phyloP scores from a whole-genome alignment of 2,113 vertebrate genomes.

The Rousettus leschenaultii region DNA sequence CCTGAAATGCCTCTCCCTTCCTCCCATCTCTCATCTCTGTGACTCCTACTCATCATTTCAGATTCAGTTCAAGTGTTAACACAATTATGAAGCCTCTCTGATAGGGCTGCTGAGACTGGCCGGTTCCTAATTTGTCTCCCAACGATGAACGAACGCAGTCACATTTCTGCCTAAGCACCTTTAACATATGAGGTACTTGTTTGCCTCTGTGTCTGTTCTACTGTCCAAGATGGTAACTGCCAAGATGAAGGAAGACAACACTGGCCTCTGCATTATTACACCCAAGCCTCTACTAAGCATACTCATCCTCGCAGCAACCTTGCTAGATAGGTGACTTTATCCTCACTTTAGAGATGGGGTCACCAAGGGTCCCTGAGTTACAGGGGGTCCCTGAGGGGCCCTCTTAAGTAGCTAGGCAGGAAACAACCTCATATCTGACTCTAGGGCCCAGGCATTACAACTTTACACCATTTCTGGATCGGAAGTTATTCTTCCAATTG shows the following conservation, averaged over 20 bases:
- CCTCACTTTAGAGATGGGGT: not conserved
- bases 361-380: not conserved
- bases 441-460: not conserved
- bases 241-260: not conserved
- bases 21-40: not conserved
- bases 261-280: not conserved
- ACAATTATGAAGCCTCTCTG: not conserved
- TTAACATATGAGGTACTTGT: rapidly evolving
- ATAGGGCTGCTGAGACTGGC: not conserved
- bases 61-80: not conserved
- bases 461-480: not conserved
- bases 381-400: not conserved
- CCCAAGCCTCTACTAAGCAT: not conserved
- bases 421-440: not conserved
- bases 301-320: not conserved
- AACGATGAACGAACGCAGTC: not conserved
- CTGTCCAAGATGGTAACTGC: no score
- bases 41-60: not conserved
- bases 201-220: not conserved
- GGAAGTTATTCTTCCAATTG: not conserved
- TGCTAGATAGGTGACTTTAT: not conserved
- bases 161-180: not conserved
- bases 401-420: not conserved
- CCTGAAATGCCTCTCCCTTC: not conserved
- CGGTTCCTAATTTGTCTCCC: not conserved